A percentile compares a stretch with the other conserved stretches of the same genome.
Evolutionary conservation across 2,888 invertebrate genomes (phyloP).

Genomic region (Sturmia bella): DNA sequence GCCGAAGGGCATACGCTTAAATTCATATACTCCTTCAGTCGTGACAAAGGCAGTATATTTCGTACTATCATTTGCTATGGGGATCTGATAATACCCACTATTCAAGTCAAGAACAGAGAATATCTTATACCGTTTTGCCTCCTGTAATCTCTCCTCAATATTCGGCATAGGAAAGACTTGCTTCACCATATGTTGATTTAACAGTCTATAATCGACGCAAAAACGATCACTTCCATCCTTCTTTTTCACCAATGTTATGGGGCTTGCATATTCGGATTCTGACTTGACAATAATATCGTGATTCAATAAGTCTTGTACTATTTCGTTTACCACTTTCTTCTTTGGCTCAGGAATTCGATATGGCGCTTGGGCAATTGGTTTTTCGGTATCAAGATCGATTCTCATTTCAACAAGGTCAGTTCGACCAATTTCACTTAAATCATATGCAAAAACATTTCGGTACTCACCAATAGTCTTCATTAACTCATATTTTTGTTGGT

Average conservation of each 20-base stretch:
- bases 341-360: conserved; percentile 61
- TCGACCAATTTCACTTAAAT: conserved; percentile 44
- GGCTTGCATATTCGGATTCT: no score
- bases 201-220: no score
- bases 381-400: conserved; percentile 38
- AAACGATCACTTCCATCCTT: no score
- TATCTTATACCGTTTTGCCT: no score
- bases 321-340: conserved; percentile 13
- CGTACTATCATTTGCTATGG: no score
- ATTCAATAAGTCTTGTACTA: neutral
- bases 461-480: conserved; percentile 14
- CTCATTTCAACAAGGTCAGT: conserved; percentile 52
- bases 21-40: neutral
- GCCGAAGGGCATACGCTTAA: conserved; percentile 14
- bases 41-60: no score
- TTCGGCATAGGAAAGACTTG: no score
- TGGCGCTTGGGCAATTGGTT: conserved; percentile 43
- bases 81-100: no score
- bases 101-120: no score
- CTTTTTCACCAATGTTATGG: no score
- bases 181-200: no score
- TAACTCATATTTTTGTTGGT: neutral
- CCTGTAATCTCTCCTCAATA: no score
- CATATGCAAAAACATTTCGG: conserved; percentile 37
- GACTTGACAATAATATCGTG: conserved; percentile 37